These are phyloP conservation scores for Bombus fervidus DNA, from an alignment of 1,140 invertebrate species.

Conservation along the genomic window DNA sequence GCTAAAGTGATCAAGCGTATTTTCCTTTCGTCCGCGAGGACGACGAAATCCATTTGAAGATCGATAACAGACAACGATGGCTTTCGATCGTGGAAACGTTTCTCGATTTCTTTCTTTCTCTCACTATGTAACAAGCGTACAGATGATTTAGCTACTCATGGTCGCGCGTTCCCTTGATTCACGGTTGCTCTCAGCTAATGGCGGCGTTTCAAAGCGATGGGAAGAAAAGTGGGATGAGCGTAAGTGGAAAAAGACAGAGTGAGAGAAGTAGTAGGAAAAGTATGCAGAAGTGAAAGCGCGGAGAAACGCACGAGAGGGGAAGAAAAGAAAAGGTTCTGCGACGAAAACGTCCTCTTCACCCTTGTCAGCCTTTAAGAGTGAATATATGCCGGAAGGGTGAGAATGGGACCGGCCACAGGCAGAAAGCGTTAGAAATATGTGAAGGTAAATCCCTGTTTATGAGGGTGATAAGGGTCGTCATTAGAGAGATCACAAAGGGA, in stretches of 20 bases:
- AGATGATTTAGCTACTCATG: conserved; percentile 14
- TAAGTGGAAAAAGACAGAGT: too few species aligned
- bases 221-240: background rate
- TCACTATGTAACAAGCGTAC: background rate
- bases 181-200: background rate
- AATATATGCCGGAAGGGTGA: conserved; percentile 48
- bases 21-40: conserved; percentile 49
- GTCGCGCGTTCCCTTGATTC: background rate
- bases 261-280: too few species aligned
- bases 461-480: conserved; percentile 67
- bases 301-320: background rate
- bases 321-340: conserved; percentile 1
- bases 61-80: background rate
- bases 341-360: conserved; percentile 58
- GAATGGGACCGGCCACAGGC: conserved; percentile 37
- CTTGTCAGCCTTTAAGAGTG: conserved; percentile 46
- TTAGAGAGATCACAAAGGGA: conserved; percentile 61
- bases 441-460: conserved; percentile 66
- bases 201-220: conserved; percentile 15
- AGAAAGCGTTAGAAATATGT: conserved; percentile 54
- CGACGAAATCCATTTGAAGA: background rate
- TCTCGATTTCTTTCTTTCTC: background rate
- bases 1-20: conserved; percentile 47
- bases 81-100: background rate
- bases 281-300: too few species aligned